Conservation (phyloP, 2,797 vertebrate species). For the Macroramphosus scolopax region DNA sequence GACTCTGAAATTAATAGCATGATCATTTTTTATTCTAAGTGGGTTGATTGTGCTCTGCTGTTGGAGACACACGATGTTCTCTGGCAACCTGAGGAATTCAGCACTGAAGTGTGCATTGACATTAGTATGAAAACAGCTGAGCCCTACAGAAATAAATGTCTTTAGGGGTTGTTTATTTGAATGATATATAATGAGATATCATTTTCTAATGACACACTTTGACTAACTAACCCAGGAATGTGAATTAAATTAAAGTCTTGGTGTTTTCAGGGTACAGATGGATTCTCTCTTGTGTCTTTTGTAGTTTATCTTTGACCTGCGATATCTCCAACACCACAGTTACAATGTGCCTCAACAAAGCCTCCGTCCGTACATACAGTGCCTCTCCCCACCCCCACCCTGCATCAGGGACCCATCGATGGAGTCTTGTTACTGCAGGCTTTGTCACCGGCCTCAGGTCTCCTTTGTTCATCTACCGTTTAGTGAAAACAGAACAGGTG, state of each 20-base stretch:
- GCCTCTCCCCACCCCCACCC: slow-evolving; percentile 37
- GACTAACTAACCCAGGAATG: slow-evolving; percentile 18
- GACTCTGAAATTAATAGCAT: slow-evolving; percentile 67
- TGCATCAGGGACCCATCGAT: slow-evolving; percentile 35
- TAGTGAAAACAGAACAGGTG: slow-evolving; percentile 37
- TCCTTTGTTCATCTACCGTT: slow-evolving; percentile 50
- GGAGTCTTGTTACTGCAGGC: slow-evolving; percentile 36
- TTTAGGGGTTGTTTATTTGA: too few relatives aligned
- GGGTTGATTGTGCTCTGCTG: slow-evolving; percentile 49
- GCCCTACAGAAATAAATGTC: slow-evolving; percentile 13
- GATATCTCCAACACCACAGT: slow-evolving; percentile 5
- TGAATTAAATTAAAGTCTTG: too few relatives aligned
- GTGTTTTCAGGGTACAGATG: too few relatives aligned
- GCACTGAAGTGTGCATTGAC: slow-evolving; percentile 3
- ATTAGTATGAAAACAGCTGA: slow-evolving; percentile 3
- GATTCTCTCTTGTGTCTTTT: neutral
- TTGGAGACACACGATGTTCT: slow-evolving; percentile 22
- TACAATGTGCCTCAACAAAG: slow-evolving; percentile 14
- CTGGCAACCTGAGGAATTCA: slow-evolving; percentile 15
- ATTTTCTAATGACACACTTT: too few relatives aligned
- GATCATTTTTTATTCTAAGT: slow-evolving; percentile 62
- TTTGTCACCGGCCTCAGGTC: slow-evolving; percentile 31
- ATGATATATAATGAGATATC: too few relatives aligned
- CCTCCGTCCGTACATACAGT: slow-evolving; percentile 23
- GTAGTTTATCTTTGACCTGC: neutral